Base-by-base conservation (phyloP, 2,797 vertebrate species). In the Coccyzus lansbergi region DNA sequence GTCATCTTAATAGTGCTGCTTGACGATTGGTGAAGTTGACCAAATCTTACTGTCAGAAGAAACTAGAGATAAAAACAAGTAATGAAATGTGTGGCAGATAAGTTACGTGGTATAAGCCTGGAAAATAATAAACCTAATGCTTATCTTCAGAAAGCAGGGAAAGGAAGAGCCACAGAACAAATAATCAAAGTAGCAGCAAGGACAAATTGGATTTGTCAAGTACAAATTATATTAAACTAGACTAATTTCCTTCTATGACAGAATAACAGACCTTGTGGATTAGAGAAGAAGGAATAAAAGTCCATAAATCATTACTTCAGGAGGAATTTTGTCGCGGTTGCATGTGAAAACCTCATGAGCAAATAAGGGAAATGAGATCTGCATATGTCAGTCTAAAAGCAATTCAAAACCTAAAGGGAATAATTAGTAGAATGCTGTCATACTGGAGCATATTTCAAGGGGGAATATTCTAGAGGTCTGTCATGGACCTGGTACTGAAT, bases 161-260 rank as follows among this genome's bases (percentile, higher is more conserved):
- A 94, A 81, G 53, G 79, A 92, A 91, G 62, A 93, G 40, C 22
- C 21, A 7, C 36, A 93, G 82, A 95, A 94, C 83, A 94, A 95
- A 83, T 89, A 92, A 85, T 92, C 63, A 84, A 95, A 81, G 29
- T 53, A 90, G 38, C 79, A 88, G 70, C 91, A 96, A 90, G 91
- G 89, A 91, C 89, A 96, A 96, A 95, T 86, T 86, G 72, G 76
- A 96, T 95, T 93, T 94, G 85, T 96, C 91, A 91, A 92, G 87
- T 83, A 95, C 76, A 96, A 96, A 91, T 91, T 93, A 42, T 80
- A 88, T 91, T 93, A 94, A 93, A 83, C 33, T 64, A 85, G 68
- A 17, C 76, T 87, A 83, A 83, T 96, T 95, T 94, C 76, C 62
- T 90, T 92, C 69, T 92, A 15, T 90, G 87, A 92, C 72, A 88